These are phyloP conservation scores for Trichogramma evanescens DNA, from an alignment of 2,888 invertebrate species.

Conservation along the genomic window DNA sequence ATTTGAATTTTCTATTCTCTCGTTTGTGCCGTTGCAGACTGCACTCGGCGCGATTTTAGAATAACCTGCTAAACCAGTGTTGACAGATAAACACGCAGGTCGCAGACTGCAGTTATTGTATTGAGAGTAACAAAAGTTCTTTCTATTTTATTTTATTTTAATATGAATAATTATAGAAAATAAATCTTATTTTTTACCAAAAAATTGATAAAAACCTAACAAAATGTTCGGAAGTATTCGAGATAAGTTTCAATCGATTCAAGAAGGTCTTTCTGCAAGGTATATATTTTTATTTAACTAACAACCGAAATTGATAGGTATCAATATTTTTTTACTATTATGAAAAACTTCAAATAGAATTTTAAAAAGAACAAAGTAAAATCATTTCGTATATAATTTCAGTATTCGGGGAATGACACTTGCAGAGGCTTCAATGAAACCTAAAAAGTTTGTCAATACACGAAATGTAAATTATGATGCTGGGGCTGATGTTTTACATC, in stretches of 20 bases:
- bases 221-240: constrained; percentile 42
- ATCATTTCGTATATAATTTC: constrained; percentile 14
- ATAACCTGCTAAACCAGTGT: no score
- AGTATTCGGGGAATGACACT: constrained; percentile 41
- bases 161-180: no score
- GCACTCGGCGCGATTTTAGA: no score
- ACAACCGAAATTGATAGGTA: not conserved
- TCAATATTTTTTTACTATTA: not conserved
- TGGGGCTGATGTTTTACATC: constrained; percentile 62
- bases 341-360: not conserved
- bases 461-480: constrained; percentile 53
- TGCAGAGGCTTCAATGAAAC: constrained; percentile 31
- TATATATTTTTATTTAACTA: constrained; percentile 22
- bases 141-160: no score
- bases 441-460: constrained; percentile 27
- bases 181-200: not conserved
- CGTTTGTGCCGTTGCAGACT: no score
- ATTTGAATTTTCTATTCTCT: no score
- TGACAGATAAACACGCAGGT: no score
- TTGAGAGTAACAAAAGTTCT: no score
- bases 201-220: not conserved
- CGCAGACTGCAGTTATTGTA: no score
- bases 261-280: constrained; percentile 46
- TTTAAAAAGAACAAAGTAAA: not conserved
- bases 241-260: constrained; percentile 43